These are phyloP conservation scores for Chrysochloris asiatica DNA, from an alignment of 2,113 vertebrate species.

Conservation along the genomic window DNA sequence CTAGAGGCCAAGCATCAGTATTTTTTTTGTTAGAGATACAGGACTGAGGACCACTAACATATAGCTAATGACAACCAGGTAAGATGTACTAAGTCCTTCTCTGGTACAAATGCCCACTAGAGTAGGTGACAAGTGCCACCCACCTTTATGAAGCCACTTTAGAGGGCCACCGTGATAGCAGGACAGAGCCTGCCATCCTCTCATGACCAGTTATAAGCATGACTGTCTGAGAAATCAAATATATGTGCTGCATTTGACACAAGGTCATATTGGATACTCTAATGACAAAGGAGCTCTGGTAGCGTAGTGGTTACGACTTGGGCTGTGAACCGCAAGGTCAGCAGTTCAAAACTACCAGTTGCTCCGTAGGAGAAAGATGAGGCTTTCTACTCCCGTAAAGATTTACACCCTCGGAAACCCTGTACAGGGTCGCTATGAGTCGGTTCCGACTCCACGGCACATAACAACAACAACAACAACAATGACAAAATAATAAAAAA, in stretches of 20 bases:
- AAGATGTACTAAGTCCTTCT: not conserved
- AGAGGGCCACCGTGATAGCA: not conserved
- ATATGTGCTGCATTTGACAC: not conserved
- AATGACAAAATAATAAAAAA: no score
- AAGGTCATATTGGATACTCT: not conserved
- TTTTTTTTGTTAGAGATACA: not conserved
- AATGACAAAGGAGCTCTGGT: no score
- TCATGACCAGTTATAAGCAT: not conserved
- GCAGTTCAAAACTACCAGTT: no score
- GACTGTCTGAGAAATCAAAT: not conserved
- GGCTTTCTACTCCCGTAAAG: no score
- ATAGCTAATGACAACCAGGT: not conserved
- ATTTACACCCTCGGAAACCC: no score
- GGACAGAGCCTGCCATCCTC: no score
- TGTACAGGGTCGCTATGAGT: no score
- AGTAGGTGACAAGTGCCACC: not conserved
- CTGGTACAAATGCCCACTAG: not conserved
- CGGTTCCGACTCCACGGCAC: no score
- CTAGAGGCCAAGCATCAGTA: not conserved
- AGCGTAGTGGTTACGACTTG: no score
- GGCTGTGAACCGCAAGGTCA: no score
- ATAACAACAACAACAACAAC: no score
- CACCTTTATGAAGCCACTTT: rapidly evolving
- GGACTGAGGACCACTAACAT: not conserved
- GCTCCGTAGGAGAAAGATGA: no score